A percentile compares a stretch with the other conserved stretches of the same genome.
Conservation (phyloP, 2,888 invertebrate species). For the Chymomyza amoena region DNA sequence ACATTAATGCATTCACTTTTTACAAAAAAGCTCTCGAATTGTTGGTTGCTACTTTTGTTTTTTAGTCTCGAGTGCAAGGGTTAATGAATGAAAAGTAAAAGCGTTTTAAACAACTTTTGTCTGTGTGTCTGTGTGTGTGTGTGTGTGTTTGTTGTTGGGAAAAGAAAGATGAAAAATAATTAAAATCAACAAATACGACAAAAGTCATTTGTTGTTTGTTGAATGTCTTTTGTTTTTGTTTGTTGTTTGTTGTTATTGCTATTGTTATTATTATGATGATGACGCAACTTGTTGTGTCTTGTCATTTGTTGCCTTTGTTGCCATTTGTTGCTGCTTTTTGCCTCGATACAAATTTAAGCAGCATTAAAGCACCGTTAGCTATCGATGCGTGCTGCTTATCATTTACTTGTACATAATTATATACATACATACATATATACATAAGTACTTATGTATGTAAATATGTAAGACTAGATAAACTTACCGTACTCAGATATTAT, state of each 20-base stretch:
- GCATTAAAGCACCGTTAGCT: not conserved
- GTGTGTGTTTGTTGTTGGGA: not conserved
- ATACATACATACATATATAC: not conserved
- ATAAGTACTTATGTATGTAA: not conserved
- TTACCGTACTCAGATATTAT: no score
- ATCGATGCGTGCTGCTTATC: slow-evolving; percentile 12
- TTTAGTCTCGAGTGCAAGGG: no score
- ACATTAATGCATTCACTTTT: no score
- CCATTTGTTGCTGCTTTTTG: not conserved
- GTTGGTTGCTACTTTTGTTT: no score
- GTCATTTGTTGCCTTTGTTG: not conserved
- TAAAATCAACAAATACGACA: not conserved
- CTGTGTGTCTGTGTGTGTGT: not conserved
- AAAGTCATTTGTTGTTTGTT: not conserved
- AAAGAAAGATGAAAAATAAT: not conserved
- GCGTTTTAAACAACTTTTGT: slow-evolving; percentile 23
- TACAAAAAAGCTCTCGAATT: no score
- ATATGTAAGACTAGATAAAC: not conserved
- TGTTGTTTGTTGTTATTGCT: no score
- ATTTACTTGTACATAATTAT: not conserved
- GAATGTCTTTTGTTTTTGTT: not conserved
- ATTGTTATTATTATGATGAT: slow-evolving; percentile 1
- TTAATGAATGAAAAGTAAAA: slow-evolving; percentile 63
- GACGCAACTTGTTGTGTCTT: slow-evolving; percentile 31
- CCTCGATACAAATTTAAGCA: slow-evolving; percentile 28